These are phyloP conservation scores for Anguilla megastoma DNA, from an alignment of 2,797 vertebrate genomes.

Conservation along the genomic window DNA sequence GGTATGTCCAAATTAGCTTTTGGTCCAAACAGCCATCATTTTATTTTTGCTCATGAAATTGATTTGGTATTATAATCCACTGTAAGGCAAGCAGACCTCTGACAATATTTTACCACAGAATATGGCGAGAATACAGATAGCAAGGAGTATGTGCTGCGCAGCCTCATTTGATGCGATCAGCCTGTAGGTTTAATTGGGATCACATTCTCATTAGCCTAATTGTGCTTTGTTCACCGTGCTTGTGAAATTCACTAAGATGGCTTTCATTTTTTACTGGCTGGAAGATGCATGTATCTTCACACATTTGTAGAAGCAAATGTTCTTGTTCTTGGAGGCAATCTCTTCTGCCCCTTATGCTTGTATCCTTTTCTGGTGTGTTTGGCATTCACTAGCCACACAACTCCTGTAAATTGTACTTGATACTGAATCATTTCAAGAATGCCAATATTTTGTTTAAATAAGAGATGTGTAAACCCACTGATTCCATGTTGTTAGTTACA, in stretches of 20 bases:
- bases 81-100: not conserved
- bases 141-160: slow-evolving; percentile 68
- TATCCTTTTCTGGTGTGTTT: not conserved
- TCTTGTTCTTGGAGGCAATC: not conserved
- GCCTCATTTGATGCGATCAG: slow-evolving; percentile 79
- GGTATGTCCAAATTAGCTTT: slow-evolving; percentile 15
- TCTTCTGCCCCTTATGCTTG: not conserved
- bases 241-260: not conserved
- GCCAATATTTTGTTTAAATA: not conserved
- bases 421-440: not conserved
- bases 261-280: not conserved
- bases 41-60: slow-evolving; percentile 31
- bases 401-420: not conserved
- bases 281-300: not conserved
- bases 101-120: slow-evolving; percentile 51
- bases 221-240: not conserved
- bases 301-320: not conserved
- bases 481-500: not conserved
- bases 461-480: not conserved
- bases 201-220: slow-evolving; percentile 24
- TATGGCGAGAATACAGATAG: slow-evolving; percentile 77
- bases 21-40: not conserved
- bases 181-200: slow-evolving; percentile 66
- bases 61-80: not conserved
- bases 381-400: not conserved